Evolutionary conservation across 2,888 invertebrate genomes (phyloP), one percentile per base, ranked within the genome.

Genomic region (Harmothoe impar): DNA sequence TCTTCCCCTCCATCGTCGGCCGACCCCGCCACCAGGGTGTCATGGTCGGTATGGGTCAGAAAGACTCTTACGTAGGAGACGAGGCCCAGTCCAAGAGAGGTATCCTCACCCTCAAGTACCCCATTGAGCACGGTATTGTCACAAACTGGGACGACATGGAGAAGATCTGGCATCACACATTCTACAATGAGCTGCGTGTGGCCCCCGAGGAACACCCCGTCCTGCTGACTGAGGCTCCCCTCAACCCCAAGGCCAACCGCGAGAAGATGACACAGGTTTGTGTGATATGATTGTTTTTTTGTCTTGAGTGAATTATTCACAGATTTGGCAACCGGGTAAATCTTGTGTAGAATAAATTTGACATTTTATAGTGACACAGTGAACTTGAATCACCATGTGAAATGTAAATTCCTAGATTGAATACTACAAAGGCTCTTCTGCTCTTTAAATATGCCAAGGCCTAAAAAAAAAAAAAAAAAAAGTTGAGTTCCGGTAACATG

Each of bases 131-230:
- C 89, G 89, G 89, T 43, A 78, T 89, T 51, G 78, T 89, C 43
- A 89, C 51, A 77, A 89, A 89, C 77, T 89, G 89, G 89, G 51
- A 89, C 29, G 89, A 89, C 51, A 89, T 89, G 89, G 89, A 89
- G 89, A 89, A 89, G 52, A 77, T 89, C 43, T 89, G 72, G 72
- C 89, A 89, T 43, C 77, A 89, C 78, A 89, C 89, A 1, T 99
- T 89, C 89, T 89, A 89, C 89, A 89, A 89, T 29, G 89, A 89
- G 54, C 78, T 89, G 12, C 77, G 89, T 29, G 89, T 89, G 10
- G 78, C 89, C 29, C 89, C 89, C 0, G 89, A 89, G 89, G 89
- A 89, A 29, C 89, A 89, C 31, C 78, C 89, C 7, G 89, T 89
- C 25, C 89, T 89, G 0, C 89, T 89, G 52, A 89, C 89, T 52